Evolutionary conservation across 1,140 invertebrate species (phyloP).

Genomic region (Drosophila cardini): DNA sequence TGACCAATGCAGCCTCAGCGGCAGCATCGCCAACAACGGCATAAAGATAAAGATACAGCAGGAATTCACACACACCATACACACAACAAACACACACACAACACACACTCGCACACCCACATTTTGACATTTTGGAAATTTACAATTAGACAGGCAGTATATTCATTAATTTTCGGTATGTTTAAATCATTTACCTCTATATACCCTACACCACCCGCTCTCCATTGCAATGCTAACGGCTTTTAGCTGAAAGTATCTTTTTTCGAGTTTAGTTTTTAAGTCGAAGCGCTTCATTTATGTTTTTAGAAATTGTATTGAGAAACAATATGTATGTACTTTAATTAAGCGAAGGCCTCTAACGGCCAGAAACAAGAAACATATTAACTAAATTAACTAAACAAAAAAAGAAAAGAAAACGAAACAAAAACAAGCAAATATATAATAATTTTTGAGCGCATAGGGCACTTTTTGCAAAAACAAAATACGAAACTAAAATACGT

Average conservation of each 20-base stretch:
- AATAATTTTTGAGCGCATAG: slow-evolving; percentile 83
- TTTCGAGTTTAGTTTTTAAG: slow-evolving; percentile 72
- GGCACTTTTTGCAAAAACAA: slow-evolving; percentile 76
- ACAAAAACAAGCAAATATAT: slow-evolving; percentile 45
- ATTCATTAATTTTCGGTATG: slow-evolving; percentile 61
- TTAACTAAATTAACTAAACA: slow-evolving; percentile 46
- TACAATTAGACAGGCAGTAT: slow-evolving; percentile 79
- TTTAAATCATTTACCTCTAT: slow-evolving; percentile 43
- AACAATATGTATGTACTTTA: slow-evolving; percentile 65
- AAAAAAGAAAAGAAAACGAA: slow-evolving; percentile 1
- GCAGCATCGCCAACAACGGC: slow-evolving; percentile 78
- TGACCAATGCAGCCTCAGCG: slow-evolving; percentile 66
- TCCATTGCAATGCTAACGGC: slow-evolving; percentile 21
- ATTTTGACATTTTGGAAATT: slow-evolving; percentile 76
- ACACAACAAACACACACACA: slow-evolving; percentile 40
- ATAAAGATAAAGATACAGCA: slow-evolving; percentile 55
- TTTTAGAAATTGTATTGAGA: slow-evolving; percentile 68
- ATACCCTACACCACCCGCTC: slow-evolving; percentile 30
- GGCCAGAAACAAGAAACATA: slow-evolving; percentile 35
- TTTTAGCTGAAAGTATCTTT: slow-evolving; percentile 34
- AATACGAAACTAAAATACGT: slow-evolving; percentile 40
- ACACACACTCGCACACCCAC: slow-evolving; percentile 41
- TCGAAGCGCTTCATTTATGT: slow-evolving; percentile 67
- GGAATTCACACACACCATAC: slow-evolving; percentile 39
- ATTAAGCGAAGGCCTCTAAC: slow-evolving; percentile 36